Conservation (phyloP, 2,113 vertebrate genomes). For the Pollachius pollachius region DNA sequence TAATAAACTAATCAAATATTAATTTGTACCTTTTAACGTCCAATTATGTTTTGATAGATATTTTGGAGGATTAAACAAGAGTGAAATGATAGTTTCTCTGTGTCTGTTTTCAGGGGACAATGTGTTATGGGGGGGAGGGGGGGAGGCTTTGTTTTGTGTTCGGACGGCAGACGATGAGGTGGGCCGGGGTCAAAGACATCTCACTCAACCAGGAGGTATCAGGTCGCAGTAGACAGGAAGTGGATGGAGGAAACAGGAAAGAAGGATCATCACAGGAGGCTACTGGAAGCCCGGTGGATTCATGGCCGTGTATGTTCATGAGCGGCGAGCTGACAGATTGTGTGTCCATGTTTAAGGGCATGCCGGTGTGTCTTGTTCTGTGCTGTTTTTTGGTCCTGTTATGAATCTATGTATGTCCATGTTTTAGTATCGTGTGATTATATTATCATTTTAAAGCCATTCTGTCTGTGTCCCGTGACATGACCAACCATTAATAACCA, state of each 20-base stretch:
- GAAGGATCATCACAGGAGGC: conserved; percentile 40
- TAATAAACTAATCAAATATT: conserved; percentile 64
- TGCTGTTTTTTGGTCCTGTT: not conserved
- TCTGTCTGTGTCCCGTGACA: too few species aligned
- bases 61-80: conserved; percentile 12
- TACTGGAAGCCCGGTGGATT: conserved; percentile 42
- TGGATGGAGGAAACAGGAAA: conserved; percentile 61
- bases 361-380: not conserved
- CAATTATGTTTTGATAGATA: conserved; percentile 29
- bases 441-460: too few species aligned
- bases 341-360: not conserved
- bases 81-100: not conserved
- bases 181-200: conserved; percentile 61
- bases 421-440: too few species aligned
- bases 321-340: conserved; percentile 22
- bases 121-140: not conserved
- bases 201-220: conserved; percentile 65
- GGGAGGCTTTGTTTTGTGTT: conserved; percentile 18
- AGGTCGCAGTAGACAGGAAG: conserved; percentile 59
- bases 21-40: conserved; percentile 35
- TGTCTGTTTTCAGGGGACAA: not conserved
- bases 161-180: conserved; percentile 10
- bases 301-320: conserved; percentile 28
- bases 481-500: too few species aligned
- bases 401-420: too few species aligned